These are phyloP conservation scores for Cephonodes hylas DNA, from an alignment of 2,888 invertebrate genomes.

Conservation along the genomic window DNA sequence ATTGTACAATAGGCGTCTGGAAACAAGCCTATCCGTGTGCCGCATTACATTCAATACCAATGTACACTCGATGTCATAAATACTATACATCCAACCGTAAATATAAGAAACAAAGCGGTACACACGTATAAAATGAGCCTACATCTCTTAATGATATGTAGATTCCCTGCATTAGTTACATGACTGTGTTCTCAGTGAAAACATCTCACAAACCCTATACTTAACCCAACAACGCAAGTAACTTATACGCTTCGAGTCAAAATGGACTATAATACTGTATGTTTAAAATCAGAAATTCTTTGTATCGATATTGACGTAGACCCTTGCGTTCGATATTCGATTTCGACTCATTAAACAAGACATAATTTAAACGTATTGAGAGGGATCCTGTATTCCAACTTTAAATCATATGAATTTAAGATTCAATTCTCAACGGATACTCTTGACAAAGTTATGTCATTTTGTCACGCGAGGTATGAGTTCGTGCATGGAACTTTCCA, in stretches of 20 bases:
- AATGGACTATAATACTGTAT: constrained; percentile 19
- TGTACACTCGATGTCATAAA: constrained; percentile 69
- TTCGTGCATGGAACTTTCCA: constrained; percentile 52
- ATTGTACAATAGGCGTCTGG: constrained; percentile 71
- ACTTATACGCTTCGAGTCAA: constrained; percentile 29
- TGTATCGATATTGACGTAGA: constrained; percentile 22
- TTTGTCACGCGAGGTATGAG: constrained; percentile 33
- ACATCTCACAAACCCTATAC: constrained; percentile 67
- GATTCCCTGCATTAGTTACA: constrained; percentile 80
- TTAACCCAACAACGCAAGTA: constrained; percentile 27
- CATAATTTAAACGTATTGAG: constrained; percentile 71
- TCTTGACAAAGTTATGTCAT: constrained; percentile 39
- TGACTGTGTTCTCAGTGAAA: constrained; percentile 78
- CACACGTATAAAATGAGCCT: constrained; percentile 75
- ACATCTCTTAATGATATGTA: constrained; percentile 82
- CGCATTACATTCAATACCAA: constrained; percentile 51
- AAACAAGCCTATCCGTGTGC: constrained; percentile 53
- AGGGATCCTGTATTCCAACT: constrained; percentile 44
- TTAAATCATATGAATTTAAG: constrained; percentile 36
- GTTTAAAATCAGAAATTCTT: constrained; percentile 25
- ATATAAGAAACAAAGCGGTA: constrained; percentile 78
- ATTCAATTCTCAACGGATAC: constrained; percentile 36
- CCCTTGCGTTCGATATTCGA: constrained; percentile 32
- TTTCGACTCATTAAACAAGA: constrained; percentile 79
- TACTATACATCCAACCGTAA: constrained; percentile 69